Percentiles rank a stretch among this genome's conserved stretches.
Evolutionary conservation across 2,888 invertebrate species (phyloP).

Genomic region (Yponomeuta sedellus): DNA sequence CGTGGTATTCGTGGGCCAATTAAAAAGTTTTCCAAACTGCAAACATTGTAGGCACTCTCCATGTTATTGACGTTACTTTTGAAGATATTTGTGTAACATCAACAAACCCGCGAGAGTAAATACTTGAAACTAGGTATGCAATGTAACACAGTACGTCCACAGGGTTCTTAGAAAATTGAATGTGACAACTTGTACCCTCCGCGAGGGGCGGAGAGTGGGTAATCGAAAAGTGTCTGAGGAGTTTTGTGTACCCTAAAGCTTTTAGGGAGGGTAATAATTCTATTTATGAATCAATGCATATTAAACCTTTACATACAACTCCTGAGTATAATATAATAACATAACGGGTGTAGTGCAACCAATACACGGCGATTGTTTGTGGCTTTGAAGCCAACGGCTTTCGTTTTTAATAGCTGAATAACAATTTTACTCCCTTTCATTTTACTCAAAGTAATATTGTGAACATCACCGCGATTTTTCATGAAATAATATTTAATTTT

Average conservation of each 20-base stretch:
- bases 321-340: background rate
- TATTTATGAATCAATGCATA: background rate
- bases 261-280: slow-evolving; percentile 1
- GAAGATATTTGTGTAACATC: background rate
- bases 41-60: background rate
- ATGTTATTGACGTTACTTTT: background rate
- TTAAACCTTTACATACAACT: background rate
- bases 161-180: slow-evolving; percentile 10
- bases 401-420: too few species aligned
- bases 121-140: background rate
- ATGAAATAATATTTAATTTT: too few species aligned
- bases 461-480: too few species aligned
- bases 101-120: background rate
- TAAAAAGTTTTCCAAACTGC: background rate
- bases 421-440: too few species aligned
- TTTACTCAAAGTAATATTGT: too few species aligned
- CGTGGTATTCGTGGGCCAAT: background rate
- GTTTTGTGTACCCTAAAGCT: background rate
- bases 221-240: slow-evolving; percentile 12
- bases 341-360: background rate
- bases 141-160: background rate
- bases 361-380: too few species aligned
- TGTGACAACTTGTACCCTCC: slow-evolving; percentile 8
- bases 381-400: too few species aligned
- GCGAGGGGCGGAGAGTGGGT: slow-evolving; percentile 9